Evolutionary conservation across 2,797 vertebrate genomes (phyloP).

Genomic region (Lacerta viridis): DNA sequence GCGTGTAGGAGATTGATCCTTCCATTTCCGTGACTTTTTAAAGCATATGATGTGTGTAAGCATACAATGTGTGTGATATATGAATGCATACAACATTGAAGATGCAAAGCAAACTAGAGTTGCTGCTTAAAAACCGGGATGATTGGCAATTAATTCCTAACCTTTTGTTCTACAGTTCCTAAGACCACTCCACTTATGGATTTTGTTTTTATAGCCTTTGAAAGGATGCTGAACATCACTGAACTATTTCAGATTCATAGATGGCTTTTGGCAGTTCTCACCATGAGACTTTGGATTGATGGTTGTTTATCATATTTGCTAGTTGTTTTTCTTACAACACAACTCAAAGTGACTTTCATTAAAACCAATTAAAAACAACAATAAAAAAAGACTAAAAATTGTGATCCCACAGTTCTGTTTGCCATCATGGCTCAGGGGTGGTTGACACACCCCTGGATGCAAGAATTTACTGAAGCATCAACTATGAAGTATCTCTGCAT

Average conservation of each 20-base stretch:
- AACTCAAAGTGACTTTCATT: no score
- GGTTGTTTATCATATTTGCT: no score
- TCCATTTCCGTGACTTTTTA: neutral
- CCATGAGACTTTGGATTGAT: conserved; percentile 1
- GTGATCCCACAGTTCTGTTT: accelerated
- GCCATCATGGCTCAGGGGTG: neutral
- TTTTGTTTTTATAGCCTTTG: neutral
- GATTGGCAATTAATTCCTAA: neutral
- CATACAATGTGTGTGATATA: neutral
- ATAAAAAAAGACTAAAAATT: no score
- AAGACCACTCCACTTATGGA: neutral
- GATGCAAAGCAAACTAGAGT: neutral
- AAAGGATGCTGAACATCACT: neutral
- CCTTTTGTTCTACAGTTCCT: neutral
- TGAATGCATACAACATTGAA: neutral
- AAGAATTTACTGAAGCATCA: neutral
- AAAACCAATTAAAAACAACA: no score
- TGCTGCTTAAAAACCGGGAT: neutral
- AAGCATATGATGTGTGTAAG: neutral
- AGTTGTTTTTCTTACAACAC: no score
- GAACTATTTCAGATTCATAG: neutral
- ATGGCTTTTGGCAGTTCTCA: neutral
- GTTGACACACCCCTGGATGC: neutral
- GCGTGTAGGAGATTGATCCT: neutral
- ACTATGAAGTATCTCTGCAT: neutral